phyloP scores from a whole-genome alignment of 2,888 invertebrate genomes.

The Keiferia lycopersicella region DNA sequence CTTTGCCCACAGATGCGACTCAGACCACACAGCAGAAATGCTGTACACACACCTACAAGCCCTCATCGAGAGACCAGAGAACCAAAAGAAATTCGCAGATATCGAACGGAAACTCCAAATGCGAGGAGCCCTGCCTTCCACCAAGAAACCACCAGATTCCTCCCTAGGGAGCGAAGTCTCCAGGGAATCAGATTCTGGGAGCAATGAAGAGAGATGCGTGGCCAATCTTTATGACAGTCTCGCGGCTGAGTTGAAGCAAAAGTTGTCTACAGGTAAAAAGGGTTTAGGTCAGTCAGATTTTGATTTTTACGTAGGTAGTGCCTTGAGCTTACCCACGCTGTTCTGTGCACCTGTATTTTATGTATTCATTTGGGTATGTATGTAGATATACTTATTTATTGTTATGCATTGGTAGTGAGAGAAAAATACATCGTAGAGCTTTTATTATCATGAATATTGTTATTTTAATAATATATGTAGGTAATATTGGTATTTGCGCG shows the following conservation, averaged over 20 bases:
- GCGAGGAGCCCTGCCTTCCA: constrained; percentile 80
- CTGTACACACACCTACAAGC: constrained; percentile 92
- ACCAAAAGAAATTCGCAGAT: constrained; percentile 91
- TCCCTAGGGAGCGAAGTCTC: constrained; percentile 89
- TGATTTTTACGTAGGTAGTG: constrained; percentile 49
- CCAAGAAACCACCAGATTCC: constrained; percentile 86
- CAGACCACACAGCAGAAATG: constrained; percentile 94
- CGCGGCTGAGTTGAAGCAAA: constrained; percentile 91
- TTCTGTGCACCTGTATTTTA: constrained; percentile 36
- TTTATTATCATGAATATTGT: background rate
- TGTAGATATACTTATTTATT: background rate
- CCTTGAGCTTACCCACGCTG: constrained; percentile 37
- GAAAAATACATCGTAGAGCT: background rate
- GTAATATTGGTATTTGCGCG: too few species aligned
- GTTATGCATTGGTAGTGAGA: constrained; percentile 3
- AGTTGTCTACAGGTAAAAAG: constrained; percentile 81
- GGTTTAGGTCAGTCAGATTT: constrained; percentile 71
- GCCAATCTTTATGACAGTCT: constrained; percentile 94
- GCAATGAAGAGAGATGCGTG: constrained; percentile 85
- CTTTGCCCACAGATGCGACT: constrained; percentile 85
- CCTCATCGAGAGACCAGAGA: constrained; percentile 90
- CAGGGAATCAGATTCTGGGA: constrained; percentile 86
- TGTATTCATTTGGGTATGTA: constrained; percentile 39
- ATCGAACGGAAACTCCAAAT: constrained; percentile 84
- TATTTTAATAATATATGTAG: too few species aligned